Evolutionary conservation across 2,113 vertebrate genomes (phyloP), one percentile per base, ranked within the genome.

Genomic region (Miniopterus natalensis): DNA sequence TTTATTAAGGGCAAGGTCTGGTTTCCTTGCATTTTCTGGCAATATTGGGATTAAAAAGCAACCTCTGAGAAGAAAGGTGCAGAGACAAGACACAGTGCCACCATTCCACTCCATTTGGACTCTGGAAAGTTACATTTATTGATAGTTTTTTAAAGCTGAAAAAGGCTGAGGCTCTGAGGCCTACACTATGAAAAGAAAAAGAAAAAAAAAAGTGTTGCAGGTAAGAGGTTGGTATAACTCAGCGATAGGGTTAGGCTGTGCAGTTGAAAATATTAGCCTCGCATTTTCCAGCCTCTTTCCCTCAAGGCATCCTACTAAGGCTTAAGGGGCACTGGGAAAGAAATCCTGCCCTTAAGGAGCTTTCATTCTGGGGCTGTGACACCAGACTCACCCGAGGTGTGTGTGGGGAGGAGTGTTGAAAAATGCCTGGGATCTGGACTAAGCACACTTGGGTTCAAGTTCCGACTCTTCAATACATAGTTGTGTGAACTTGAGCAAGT

Each of bases 401-500:
- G 36, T 36, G 36, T 36, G 36, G 36, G 36, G 36, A 36, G 14
- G 21, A 3, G 12, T n/a, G 75, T 3, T 71, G 47, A 85, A 88
- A 85, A 80, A 73, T 91, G 55, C 27, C 45, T 47, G 29, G 21
- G 40, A 20, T 95, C 51, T 81, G 53, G 15, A 95, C 21, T 47
- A 66, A 97, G 92, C 51, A 86, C 74, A 74, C n/a, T n/a, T 70
- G 25, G 42, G 25, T 71, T 93, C 20, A 89, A 85, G 42, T 89
- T 97, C 70, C 68, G 74, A 92, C 27, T 94, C 47, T 21, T 85
- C 40, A 31, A 74, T 17, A 70, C 31, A 78, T 29, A 92, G 45
- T 73, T 96, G 29, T 78, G 68, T 42, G 40, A 92, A 94, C 45
- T 92, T 89, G 68, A 88, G 27, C 45, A 86, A 93, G 31, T 88